Percentiles rank a stretch among this genome's conserved stretches.
Evolutionary conservation across 2,888 invertebrate species (phyloP).

Genomic region (Itoplectis maculator): DNA sequence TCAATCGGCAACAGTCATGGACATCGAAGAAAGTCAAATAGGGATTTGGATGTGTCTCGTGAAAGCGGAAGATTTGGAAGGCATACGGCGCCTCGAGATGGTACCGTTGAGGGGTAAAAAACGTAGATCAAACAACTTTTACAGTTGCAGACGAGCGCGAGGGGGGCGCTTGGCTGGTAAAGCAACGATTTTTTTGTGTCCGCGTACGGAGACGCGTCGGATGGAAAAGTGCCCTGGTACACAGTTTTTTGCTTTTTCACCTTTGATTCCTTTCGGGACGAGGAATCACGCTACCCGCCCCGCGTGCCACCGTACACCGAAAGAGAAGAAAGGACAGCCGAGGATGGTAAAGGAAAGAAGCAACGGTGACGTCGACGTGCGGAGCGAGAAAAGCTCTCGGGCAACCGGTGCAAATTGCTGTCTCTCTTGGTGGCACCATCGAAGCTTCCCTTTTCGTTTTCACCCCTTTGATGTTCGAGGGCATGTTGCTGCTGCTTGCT

Average conservation of each 20-base stretch:
- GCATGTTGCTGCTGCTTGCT: conserved; percentile 22
- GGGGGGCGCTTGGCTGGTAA: not conserved
- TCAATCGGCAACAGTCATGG: not conserved
- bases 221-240: conserved; percentile 25
- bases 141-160: not conserved
- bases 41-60: not conserved
- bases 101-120: not conserved
- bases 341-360: conserved; percentile 7
- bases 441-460: conserved; percentile 58
- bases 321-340: conserved; percentile 13
- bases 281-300: not conserved
- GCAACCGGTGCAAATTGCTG: conserved; percentile 73
- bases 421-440: conserved; percentile 50
- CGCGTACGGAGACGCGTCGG: conserved; percentile 28
- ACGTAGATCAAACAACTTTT: conserved; percentile 10
- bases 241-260: conserved; percentile 34
- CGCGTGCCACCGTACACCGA: not conserved
- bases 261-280: conserved; percentile 42
- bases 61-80: not conserved
- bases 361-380: not conserved
- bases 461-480: conserved; percentile 59
- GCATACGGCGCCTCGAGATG: too few relatives aligned
- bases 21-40: not conserved
- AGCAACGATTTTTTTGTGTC: not conserved
- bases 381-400: conserved; percentile 43